phyloP scores from a whole-genome alignment of 2,888 invertebrate species.

The Lissocephala sabroskyi region DNA sequence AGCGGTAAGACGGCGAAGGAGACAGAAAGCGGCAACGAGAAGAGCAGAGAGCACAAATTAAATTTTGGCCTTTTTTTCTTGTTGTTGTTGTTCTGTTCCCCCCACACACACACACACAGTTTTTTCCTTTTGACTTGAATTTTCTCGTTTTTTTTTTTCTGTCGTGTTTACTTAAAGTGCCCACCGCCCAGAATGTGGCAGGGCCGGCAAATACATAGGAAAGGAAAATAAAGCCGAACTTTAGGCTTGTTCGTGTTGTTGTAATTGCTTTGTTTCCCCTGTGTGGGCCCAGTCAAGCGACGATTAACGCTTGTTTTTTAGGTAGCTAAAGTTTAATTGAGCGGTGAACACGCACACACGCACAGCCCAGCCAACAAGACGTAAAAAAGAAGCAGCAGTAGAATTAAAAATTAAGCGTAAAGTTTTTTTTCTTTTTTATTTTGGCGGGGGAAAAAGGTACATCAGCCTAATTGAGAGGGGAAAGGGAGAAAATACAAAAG shows the following conservation, averaged over 20 bases:
- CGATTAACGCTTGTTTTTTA: conserved; percentile 12
- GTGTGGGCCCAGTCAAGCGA: conserved; percentile 41
- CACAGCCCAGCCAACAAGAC: too few species aligned
- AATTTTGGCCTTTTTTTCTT: conserved; percentile 46
- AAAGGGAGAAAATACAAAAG: too few species aligned
- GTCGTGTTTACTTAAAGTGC: too few species aligned
- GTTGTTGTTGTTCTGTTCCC: not conserved
- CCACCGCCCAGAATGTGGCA: conserved; percentile 5
- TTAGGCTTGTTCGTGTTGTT: not conserved
- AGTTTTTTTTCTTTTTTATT: too few species aligned
- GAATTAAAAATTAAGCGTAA: conserved; percentile 53
- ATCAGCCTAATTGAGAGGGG: too few species aligned
- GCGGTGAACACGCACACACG: too few species aligned
- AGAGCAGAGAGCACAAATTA: conserved; percentile 50
- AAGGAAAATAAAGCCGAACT: too few species aligned
- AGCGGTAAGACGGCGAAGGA: conserved; percentile 19
- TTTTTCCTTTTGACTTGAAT: not conserved
- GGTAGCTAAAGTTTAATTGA: conserved; percentile 49
- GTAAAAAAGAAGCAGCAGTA: conserved; percentile 18
- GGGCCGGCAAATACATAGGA: too few species aligned
- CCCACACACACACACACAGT: too few species aligned
- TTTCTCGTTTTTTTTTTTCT: conserved; percentile 1
- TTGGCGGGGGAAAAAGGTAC: too few species aligned
- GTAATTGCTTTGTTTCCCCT: conserved; percentile 11
- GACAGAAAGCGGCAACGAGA: not conserved